Conservation (phyloP, 2,797 vertebrate genomes). For the Cossypha niveicapilla region DNA sequence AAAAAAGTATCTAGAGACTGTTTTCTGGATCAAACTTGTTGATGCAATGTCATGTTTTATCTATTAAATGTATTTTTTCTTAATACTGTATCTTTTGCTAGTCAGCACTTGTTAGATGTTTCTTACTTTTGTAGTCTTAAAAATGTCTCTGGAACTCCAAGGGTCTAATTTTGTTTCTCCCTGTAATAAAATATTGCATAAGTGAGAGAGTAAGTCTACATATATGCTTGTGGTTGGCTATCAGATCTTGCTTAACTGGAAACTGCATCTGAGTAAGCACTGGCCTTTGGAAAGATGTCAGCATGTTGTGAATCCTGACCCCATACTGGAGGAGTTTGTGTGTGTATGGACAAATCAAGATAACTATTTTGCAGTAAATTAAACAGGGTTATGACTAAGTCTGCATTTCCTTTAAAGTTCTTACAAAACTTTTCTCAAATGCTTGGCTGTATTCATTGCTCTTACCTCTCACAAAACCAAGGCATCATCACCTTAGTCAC, state of each 20-base stretch:
- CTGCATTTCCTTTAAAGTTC: neutral
- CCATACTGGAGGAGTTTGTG: accelerated
- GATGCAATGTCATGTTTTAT: neutral
- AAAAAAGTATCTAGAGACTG: neutral
- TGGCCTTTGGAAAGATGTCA: neutral
- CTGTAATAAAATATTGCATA: neutral
- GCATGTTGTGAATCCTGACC: neutral
- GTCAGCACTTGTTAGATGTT: neutral
- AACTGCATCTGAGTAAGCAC: neutral
- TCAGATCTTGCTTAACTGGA: neutral
- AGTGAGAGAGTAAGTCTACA: neutral
- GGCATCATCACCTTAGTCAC: neutral
- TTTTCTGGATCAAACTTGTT: neutral
- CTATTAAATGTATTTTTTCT: neutral
- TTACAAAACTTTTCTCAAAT: neutral
- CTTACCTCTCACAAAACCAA: neutral
- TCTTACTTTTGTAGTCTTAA: neutral
- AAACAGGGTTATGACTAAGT: neutral
- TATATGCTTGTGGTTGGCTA: neutral
- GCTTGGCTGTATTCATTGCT: neutral
- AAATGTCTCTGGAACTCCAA: neutral
- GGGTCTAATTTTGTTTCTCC: neutral
- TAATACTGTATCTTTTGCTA: neutral
- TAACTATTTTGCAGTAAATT: neutral
- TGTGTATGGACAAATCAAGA: neutral